Conservation (phyloP, 23 tunicate species). For the Oikopleura vanhoeffeni region DNA sequence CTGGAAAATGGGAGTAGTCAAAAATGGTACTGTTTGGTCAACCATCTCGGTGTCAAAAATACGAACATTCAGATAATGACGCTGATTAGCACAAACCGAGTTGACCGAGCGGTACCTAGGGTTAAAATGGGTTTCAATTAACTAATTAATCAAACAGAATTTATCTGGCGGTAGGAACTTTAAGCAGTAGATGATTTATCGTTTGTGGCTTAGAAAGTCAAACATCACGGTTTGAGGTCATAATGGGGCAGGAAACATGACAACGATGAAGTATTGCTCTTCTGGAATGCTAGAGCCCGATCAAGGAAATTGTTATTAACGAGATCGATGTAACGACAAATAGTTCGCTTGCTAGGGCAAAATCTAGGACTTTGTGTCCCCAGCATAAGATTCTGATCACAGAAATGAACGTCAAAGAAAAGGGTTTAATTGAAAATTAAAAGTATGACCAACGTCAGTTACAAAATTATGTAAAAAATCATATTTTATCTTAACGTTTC, state of each 20-base stretch:
- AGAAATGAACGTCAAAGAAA: slow-evolving; percentile 64
- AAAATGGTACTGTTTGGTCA: slow-evolving; percentile 67
- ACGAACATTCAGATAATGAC: neutral
- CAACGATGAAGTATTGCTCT: slow-evolving; percentile 89
- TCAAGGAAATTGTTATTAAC: slow-evolving; percentile 40
- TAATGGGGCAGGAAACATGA: slow-evolving; percentile 96
- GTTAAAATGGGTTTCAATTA: neutral
- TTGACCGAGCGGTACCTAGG: neutral
- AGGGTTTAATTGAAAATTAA: slow-evolving; percentile 46
- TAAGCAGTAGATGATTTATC: slow-evolving; percentile 43
- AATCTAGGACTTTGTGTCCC: slow-evolving; percentile 71
- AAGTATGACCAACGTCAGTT: neutral
- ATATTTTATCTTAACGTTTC: too few relatives aligned
- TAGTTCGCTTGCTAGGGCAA: neutral
- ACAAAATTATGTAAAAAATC: too few relatives aligned
- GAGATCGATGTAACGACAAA: slow-evolving; percentile 32
- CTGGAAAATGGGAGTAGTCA: slow-evolving; percentile 70
- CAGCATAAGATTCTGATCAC: slow-evolving; percentile 79
- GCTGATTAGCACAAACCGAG: neutral
- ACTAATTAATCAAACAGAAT: neutral
- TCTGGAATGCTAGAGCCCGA: slow-evolving; percentile 80
- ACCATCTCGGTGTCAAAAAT: slow-evolving; percentile 58
- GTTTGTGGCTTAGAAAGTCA: slow-evolving; percentile 56
- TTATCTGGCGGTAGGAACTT: neutral
- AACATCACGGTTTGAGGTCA: slow-evolving; percentile 75